Evolutionary conservation across 2,888 invertebrate species (phyloP), one percentile per base, ranked within the genome.

Genomic region (Parnassius mnemosyne): DNA sequence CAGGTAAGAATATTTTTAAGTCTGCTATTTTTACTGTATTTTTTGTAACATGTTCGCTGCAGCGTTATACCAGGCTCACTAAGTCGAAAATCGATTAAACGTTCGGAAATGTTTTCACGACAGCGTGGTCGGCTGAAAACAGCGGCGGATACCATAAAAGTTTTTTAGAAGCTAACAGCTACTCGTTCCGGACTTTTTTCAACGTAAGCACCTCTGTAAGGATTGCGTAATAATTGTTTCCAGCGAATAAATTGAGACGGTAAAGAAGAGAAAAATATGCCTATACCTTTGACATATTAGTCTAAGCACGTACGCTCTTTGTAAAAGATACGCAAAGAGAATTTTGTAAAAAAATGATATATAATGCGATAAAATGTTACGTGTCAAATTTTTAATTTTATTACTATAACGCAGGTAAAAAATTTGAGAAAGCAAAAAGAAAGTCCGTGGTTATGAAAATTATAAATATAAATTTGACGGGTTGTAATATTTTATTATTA

Each of bases 31-130:
- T 63, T 61, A 69, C 66, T 59, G 68, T 66, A 68, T 58, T 60
- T 67, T 67, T 7, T 61, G 56, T 56, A 61, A 41, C 50, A 47
- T 71, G 63, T 61, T 64, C 55, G 64, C 58, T 63, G 69, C 69
- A 66, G 68, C 71, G 71, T 69, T 69, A 69, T 68, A 68, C 69
- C 73, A 68, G 71, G 73, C 74, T 71, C 72, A 77, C 74, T 78
- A 79, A 79, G 80, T 85, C 83, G 81, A 87, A 87, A 89, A 90
- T 91, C 90, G 89, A 90, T 90, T 86, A 81, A 80, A 78, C 76
- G 79, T 83, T 83, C 77, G 78, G 77, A 79, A 84, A 84, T 87
- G 86, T 89, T 90, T 89, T 88, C 84, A 83, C 83, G 82, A 82
- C 78, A 83, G 66, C 66, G 78, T 81, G 77, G 79, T 76, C 78